These are phyloP conservation scores for Phalanger gymnotis DNA, from an alignment of 2,797 vertebrate species.

Conservation along the genomic window DNA sequence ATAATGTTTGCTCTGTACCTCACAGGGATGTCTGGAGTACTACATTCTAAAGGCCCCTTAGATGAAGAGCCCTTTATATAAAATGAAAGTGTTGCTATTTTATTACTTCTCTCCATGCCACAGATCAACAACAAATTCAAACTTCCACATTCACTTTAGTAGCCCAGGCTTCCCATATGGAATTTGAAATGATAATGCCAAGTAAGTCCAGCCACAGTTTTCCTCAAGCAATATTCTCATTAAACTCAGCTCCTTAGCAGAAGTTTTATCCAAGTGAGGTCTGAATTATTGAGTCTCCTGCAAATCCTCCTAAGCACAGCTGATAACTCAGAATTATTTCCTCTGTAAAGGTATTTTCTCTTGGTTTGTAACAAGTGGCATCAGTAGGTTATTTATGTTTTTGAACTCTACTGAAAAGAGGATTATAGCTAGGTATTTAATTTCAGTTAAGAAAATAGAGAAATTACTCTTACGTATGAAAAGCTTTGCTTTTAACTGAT, in stretches of 20 bases:
- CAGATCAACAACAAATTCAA: not conserved
- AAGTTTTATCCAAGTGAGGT: not conserved
- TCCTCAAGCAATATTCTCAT: not conserved
- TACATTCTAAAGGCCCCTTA: not conserved
- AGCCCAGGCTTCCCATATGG: not conserved
- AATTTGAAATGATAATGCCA: not conserved
- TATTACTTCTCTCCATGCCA: not conserved
- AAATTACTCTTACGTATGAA: conserved; percentile 75
- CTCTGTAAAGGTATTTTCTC: conserved; percentile 54
- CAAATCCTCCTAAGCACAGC: not conserved
- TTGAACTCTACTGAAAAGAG: conserved; percentile 58
- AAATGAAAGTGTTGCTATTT: not conserved
- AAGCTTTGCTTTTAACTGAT: conserved; percentile 79
- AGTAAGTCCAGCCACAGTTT: not conserved
- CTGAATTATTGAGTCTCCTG: not conserved
- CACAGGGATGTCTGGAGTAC: not conserved
- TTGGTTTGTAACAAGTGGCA: conserved; percentile 64
- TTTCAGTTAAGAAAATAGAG: conserved; percentile 79
- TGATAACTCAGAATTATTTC: conserved; percentile 49
- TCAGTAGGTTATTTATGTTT: conserved; percentile 74
- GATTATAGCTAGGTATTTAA: conserved; percentile 74
- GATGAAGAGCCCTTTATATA: not conserved
- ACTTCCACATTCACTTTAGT: conserved; percentile 13
- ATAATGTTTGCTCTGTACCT: not conserved
- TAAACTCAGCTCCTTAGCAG: not conserved